A percentile compares a stretch with the other conserved stretches of the same genome.
Evolutionary conservation across 2,888 invertebrate genomes (phyloP).

Genomic region (Megaustenia siamemsis): DNA sequence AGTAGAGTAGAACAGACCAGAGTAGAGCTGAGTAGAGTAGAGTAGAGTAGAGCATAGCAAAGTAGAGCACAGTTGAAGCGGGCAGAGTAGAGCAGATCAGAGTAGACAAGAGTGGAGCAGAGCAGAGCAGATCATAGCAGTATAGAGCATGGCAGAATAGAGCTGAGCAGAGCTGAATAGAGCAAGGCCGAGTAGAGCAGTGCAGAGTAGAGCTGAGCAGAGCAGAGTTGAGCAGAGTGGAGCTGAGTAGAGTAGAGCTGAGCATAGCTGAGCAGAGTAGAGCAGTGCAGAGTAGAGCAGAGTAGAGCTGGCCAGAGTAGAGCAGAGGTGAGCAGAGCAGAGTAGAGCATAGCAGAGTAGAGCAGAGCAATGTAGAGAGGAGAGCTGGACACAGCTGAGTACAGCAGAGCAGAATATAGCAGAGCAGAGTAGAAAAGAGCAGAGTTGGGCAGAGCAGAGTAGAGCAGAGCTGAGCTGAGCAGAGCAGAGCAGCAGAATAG

Average conservation of each 20-base stretch:
- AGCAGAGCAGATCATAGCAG: neutral
- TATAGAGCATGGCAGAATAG: neutral
- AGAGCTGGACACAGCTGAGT: neutral
- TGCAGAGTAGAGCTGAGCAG: constrained; percentile 1
- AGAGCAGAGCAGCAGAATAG: constrained; percentile 14
- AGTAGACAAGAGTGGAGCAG: neutral
- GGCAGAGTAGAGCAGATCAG: no score
- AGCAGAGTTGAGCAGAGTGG: neutral
- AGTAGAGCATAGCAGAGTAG: neutral
- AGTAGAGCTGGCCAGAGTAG: constrained; percentile 4
- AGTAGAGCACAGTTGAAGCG: neutral
- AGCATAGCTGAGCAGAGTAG: neutral
- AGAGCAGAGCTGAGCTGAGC: neutral
- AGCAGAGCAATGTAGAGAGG: neutral
- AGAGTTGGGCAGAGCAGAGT: constrained; percentile 9
- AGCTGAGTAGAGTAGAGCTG: neutral
- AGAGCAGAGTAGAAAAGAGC: neutral
- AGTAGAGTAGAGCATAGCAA: neutral
- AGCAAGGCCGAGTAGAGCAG: neutral
- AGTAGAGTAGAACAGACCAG: no score
- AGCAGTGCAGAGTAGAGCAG: neutral
- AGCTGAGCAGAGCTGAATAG: no score
- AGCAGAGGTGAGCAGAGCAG: neutral
- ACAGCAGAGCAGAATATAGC: neutral
- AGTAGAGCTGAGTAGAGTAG: neutral